A percentile compares a stretch with the other conserved stretches of the same genome.
Evolutionary conservation across 92 coral and sea anemone genomes (phyloP).

Genomic region (Pocillopora meandrina): DNA sequence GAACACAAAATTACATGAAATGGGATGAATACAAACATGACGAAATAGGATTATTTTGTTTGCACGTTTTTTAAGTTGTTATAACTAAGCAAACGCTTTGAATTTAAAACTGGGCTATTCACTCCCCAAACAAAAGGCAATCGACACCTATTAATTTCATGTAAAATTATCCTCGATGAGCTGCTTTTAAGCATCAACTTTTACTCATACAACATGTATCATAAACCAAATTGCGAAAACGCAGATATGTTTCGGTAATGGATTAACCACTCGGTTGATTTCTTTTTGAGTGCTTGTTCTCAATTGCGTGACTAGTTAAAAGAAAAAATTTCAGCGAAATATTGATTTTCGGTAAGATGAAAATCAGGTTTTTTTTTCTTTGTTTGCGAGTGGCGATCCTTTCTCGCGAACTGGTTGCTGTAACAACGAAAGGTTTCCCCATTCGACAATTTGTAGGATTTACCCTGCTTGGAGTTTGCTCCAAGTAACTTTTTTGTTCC

Average conservation of each 20-base stretch:
- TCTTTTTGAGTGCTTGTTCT: background rate
- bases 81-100: background rate
- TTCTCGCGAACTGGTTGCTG: background rate
- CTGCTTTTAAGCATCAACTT: background rate
- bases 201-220: background rate
- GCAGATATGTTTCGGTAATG: background rate
- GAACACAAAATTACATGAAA: background rate
- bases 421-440: background rate
- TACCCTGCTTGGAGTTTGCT: no score
- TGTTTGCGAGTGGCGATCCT: background rate
- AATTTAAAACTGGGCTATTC: conserved; percentile 4
- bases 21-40: background rate
- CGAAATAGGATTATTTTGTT: background rate
- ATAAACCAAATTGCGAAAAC: background rate
- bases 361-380: background rate
- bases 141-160: conserved; percentile 5
- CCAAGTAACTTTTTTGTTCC: no score
- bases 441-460: no score
- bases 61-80: background rate
- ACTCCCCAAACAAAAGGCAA: background rate
- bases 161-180: conserved; percentile 1
- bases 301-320: background rate
- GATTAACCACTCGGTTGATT: background rate
- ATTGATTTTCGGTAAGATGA: background rate
- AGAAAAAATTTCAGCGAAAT: background rate